Evolutionary conservation across 2,888 invertebrate species (phyloP).

Genomic region (Zele albiditarsus): DNA sequence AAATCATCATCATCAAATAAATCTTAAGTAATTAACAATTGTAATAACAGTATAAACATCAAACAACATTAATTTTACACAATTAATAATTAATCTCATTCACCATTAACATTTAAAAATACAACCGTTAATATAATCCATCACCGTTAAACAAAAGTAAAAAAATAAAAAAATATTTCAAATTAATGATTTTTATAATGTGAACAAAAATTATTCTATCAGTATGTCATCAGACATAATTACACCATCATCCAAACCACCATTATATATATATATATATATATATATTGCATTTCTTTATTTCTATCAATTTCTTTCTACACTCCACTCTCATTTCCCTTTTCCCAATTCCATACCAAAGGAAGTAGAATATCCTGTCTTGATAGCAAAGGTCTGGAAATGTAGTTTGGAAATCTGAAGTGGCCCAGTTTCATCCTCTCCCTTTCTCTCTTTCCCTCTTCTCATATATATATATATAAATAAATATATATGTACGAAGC

Average conservation of each 20-base stretch:
- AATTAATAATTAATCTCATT: too few species aligned
- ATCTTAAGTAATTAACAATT: too few species aligned
- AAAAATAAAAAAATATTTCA: too few species aligned
- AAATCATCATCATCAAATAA: not conserved
- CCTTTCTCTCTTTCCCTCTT: constrained; percentile 1
- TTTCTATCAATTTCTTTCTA: not conserved
- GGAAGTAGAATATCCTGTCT: constrained; percentile 12
- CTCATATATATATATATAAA: not conserved
- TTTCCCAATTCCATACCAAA: not conserved
- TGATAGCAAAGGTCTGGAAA: constrained; percentile 23
- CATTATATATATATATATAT: not conserved
- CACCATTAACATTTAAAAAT: too few species aligned
- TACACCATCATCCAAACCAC: too few species aligned
- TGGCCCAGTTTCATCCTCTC: constrained; percentile 26
- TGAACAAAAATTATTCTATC: too few species aligned
- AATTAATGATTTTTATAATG: too few species aligned
- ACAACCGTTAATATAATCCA: too few species aligned
- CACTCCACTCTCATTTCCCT: not conserved
- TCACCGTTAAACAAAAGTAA: too few species aligned
- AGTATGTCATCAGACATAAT: too few species aligned
- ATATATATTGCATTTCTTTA: not conserved
- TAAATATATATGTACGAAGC: not conserved
- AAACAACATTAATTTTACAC: too few species aligned
- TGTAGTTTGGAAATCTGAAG: constrained; percentile 14
- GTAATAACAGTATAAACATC: too few species aligned